Evolutionary conservation across 2,113 vertebrate species (phyloP).

Genomic region (Cardinalis cardinalis): DNA sequence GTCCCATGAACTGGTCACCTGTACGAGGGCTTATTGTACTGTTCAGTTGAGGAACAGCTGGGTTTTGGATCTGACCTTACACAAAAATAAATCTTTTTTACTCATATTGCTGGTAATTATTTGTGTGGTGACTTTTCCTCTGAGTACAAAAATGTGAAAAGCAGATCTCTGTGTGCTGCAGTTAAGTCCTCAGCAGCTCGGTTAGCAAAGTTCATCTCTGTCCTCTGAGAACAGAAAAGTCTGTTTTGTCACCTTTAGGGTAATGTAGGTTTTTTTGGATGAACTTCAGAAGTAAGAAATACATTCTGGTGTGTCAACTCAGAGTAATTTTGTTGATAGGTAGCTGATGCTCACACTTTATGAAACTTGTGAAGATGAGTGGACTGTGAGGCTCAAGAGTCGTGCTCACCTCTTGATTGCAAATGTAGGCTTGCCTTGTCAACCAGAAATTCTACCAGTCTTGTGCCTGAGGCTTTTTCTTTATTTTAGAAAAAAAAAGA

Average conservation of each 20-base stretch:
- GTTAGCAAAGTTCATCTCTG: neutral
- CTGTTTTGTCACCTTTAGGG: neutral
- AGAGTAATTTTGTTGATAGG: neutral
- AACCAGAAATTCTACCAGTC: neutral
- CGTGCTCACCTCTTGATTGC: neutral
- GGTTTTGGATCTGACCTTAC: neutral
- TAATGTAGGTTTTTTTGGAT: neutral
- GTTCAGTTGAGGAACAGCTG: neutral
- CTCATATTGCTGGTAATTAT: neutral
- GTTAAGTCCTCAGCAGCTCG: neutral
- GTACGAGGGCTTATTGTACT: fast-evolving
- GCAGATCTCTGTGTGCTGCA: neutral
- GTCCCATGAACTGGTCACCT: neutral
- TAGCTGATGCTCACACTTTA: neutral
- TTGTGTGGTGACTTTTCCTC: neutral
- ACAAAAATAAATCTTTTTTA: neutral
- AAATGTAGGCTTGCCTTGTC: neutral
- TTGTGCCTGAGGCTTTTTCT: neutral
- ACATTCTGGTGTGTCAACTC: neutral
- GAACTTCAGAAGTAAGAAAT: neutral
- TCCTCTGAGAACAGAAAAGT: neutral
- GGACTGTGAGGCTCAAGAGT: neutral
- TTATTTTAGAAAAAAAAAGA: neutral
- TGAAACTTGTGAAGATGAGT: neutral
- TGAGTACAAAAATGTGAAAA: neutral